Evolutionary conservation across 2,113 vertebrate genomes (phyloP).

Genomic region (Lontra canadensis): DNA sequence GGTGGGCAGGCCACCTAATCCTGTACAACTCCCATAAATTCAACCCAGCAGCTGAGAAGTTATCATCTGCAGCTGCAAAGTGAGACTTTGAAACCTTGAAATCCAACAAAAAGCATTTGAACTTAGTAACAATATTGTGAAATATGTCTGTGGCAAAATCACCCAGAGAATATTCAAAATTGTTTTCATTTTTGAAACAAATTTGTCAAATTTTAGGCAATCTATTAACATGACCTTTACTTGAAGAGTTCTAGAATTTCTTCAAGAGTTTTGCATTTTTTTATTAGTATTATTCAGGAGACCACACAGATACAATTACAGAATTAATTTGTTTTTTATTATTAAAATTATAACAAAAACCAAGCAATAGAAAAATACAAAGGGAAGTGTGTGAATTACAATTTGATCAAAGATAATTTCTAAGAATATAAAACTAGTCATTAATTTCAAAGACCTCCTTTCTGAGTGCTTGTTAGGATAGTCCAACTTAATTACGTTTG

Average conservation of each 20-base stretch:
- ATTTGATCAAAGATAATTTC: neutral
- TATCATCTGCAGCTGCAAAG: constrained; percentile 26
- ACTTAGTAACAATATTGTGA: constrained; percentile 33
- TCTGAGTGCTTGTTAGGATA: neutral
- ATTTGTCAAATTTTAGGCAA: constrained; percentile 37
- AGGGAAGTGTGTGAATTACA: neutral
- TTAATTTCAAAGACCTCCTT: neutral
- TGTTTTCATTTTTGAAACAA: constrained; percentile 32
- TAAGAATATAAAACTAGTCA: neutral
- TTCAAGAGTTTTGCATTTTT: neutral
- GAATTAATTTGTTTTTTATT: neutral
- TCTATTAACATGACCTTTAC: neutral
- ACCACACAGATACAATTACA: neutral
- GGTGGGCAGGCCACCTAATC: neutral
- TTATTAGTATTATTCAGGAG: neutral
- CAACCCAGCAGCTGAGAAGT: neutral
- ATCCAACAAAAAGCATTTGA: constrained; percentile 24
- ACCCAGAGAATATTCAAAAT: constrained; percentile 19
- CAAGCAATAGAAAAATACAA: neutral
- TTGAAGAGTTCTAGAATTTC: neutral
- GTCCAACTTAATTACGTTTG: constrained; percentile 1
- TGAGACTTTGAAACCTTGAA: neutral
- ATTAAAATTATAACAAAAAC: neutral
- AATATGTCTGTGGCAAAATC: constrained; percentile 37
- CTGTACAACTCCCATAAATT: neutral